Conservation (phyloP, 1,140 invertebrate species). For the Gyrodactylus bullatarudis region DNA sequence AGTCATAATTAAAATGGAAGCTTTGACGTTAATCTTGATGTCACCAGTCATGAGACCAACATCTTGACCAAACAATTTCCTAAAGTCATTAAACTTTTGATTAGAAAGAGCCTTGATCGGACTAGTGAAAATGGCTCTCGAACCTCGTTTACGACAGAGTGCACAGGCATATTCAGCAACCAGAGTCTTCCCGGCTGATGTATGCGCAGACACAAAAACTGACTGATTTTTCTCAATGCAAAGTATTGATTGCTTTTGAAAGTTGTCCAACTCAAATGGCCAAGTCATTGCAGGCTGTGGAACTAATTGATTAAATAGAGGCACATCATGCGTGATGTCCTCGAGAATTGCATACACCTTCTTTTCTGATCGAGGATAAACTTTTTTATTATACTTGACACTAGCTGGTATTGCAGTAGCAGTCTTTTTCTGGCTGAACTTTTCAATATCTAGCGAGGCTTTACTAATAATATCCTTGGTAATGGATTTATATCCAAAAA, state of each 20-base stretch:
- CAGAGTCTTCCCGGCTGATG: slow-evolving; percentile 91
- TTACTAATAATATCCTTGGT: neutral
- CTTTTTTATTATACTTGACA: neutral
- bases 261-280: slow-evolving; percentile 70
- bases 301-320: neutral
- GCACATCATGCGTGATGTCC: neutral
- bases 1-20: slow-evolving; percentile 87
- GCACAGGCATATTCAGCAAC: slow-evolving; percentile 90
- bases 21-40: slow-evolving; percentile 48
- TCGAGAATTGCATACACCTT: neutral
- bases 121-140: slow-evolving; percentile 81
- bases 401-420: neutral
- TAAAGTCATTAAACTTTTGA: slow-evolving; percentile 93
- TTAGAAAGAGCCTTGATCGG: slow-evolving; percentile 96
- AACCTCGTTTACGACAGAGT: slow-evolving; percentile 56
- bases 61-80: slow-evolving; percentile 15
- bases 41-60: slow-evolving; percentile 80
- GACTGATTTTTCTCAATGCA: slow-evolving; percentile 64
- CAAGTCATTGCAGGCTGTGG: slow-evolving; percentile 21
- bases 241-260: slow-evolving; percentile 76
- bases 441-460: neutral
- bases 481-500: neutral
- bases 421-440: neutral
- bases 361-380: neutral
- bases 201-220: slow-evolving; percentile 92